Percentiles rank a stretch among this genome's conserved stretches.
phyloP scores from a whole-genome alignment of 2,113 vertebrate species.

The Spea multiplicata region DNA sequence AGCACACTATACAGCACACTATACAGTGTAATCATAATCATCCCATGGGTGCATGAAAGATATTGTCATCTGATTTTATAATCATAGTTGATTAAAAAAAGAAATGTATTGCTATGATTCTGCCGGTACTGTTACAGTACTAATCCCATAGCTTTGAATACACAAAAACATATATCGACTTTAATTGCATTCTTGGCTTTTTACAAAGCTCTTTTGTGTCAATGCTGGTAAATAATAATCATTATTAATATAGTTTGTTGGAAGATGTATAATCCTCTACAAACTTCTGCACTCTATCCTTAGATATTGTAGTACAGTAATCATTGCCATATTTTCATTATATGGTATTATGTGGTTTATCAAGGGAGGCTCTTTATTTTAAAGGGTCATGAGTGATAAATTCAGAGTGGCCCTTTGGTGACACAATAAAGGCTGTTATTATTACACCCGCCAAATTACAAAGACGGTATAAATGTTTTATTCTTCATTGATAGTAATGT shows the following conservation, averaged over 20 bases:
- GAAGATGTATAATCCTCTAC: slow-evolving; percentile 24
- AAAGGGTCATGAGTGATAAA: too few species aligned
- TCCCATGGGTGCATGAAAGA: slow-evolving; percentile 30
- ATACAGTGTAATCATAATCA: slow-evolving; percentile 17
- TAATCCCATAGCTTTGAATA: slow-evolving; percentile 37
- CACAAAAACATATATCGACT: slow-evolving; percentile 34
- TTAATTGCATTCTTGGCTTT: slow-evolving; percentile 39
- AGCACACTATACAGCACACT: too few species aligned
- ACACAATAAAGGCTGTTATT: too few species aligned
- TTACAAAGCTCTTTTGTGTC: slow-evolving; percentile 26
- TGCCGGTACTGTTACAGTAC: slow-evolving; percentile 30
- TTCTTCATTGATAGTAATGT: too few species aligned
- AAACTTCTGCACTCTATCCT: not conserved
- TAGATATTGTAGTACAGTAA: too few species aligned
- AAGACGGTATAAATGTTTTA: too few species aligned
- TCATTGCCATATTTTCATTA: too few species aligned
- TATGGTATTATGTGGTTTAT: too few species aligned
- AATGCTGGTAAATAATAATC: slow-evolving; percentile 27
- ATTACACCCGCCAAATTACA: too few species aligned
- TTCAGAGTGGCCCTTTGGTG: too few species aligned
- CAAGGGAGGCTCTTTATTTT: too few species aligned
- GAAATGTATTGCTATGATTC: slow-evolving; percentile 10
- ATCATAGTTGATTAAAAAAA: slow-evolving; percentile 43
- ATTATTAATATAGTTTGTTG: slow-evolving; percentile 37
- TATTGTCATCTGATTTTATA: slow-evolving; percentile 43